These are phyloP conservation scores for Strigamia transsilvanica DNA, from an alignment of 2,888 invertebrate species.

Conservation along the genomic window DNA sequence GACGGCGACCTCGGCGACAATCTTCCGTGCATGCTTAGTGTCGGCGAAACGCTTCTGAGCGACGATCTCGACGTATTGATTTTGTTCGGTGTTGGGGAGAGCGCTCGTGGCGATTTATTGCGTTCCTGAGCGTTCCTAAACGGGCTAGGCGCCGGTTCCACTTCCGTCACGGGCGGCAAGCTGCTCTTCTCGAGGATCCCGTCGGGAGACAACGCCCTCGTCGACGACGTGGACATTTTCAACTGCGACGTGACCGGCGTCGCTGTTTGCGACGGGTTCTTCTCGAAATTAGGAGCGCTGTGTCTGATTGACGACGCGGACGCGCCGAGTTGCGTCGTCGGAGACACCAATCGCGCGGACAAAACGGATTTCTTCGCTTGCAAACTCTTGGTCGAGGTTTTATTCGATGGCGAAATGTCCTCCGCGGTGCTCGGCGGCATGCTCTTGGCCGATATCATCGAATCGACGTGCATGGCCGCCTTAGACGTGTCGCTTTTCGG, in stretches of 20 bases:
- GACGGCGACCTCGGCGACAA: neutral
- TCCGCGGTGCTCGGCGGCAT: neutral
- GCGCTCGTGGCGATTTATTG: neutral
- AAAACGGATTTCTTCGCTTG: constrained; percentile 1
- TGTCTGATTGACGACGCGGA: neutral
- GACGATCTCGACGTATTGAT: neutral
- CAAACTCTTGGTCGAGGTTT: neutral
- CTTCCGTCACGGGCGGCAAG: neutral
- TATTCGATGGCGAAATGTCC: neutral
- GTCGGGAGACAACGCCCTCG: neutral
- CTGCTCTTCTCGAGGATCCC: neutral
- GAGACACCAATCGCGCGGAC: neutral
- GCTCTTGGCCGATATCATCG: neutral
- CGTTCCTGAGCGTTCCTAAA: neutral
- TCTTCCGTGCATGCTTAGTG: neutral
- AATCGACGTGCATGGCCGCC: neutral
- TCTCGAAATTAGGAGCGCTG: neutral
- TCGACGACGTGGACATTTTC: neutral
- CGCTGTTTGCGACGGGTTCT: neutral
- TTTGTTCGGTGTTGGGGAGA: neutral
- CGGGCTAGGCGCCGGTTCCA: neutral
- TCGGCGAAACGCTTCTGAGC: neutral
- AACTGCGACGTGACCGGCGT: neutral
- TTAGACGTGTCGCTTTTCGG: too few relatives aligned
- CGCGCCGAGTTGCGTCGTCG: neutral